Evolutionary conservation across 2,113 vertebrate genomes (phyloP).

Genomic region (Pyrgilauda ruficollis): DNA sequence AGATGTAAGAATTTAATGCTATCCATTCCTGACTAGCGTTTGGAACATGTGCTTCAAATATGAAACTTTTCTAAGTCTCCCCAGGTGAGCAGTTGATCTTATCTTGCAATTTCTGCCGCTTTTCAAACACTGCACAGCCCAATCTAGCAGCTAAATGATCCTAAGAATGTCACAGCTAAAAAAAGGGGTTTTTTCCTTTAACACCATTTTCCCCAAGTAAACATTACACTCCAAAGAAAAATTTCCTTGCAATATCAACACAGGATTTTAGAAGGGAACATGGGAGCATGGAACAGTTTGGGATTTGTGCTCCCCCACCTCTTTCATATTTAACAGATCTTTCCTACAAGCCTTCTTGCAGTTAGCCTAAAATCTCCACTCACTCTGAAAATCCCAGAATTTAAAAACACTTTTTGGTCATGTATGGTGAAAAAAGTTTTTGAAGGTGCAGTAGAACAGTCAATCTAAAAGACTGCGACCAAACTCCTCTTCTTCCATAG

Average conservation of each 20-base stretch:
- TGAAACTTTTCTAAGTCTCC: constrained; percentile 54
- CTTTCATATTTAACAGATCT: neutral
- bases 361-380: neutral
- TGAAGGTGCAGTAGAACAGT: rapidly evolving
- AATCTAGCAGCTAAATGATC: constrained; percentile 2
- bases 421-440: neutral
- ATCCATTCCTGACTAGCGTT: constrained; percentile 60
- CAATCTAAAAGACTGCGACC: neutral
- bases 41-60: constrained; percentile 73
- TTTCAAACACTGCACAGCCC: constrained; percentile 50
- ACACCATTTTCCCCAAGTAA: neutral
- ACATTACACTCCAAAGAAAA: neutral
- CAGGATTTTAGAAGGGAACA: neutral
- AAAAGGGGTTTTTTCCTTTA: neutral
- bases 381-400: neutral
- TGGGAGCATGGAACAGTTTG: neutral
- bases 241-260: neutral
- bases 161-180: neutral
- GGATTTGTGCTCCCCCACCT: neutral
- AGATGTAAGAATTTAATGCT: constrained; percentile 73
- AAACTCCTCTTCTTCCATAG: neutral
- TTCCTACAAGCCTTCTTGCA: neutral
- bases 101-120: constrained; percentile 53
- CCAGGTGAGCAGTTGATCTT: constrained; percentile 73
- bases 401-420: neutral